Conservation (phyloP, 2,113 vertebrate species). For the Monopterus albus region DNA sequence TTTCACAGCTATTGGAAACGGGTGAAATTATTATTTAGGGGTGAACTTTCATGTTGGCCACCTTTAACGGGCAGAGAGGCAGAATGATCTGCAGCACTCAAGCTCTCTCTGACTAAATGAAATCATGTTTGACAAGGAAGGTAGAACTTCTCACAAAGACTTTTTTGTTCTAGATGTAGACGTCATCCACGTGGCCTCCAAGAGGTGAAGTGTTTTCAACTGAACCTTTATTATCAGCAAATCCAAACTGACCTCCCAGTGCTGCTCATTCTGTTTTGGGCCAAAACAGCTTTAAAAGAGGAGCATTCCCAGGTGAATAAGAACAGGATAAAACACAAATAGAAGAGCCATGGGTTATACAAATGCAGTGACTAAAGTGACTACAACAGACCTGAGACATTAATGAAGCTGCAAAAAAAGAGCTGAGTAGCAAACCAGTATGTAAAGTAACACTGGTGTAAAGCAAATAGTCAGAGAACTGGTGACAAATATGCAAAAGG, state of each 20-base stretch:
- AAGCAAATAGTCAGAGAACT: neutral
- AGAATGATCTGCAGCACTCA: neutral
- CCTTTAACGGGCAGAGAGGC: too few species aligned
- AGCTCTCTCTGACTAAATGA: neutral
- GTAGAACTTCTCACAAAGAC: neutral
- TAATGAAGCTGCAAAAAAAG: too few species aligned
- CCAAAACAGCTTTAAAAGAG: neutral
- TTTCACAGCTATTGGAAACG: too few species aligned
- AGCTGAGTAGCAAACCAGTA: neutral
- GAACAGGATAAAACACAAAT: neutral
- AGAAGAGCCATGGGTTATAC: neutral
- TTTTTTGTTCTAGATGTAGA: neutral
- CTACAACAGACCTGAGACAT: too few species aligned
- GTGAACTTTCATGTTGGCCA: too few species aligned
- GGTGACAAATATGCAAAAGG: neutral
- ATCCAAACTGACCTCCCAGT: neutral
- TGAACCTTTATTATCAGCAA: neutral
- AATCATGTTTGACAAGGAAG: neutral
- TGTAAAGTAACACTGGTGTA: neutral
- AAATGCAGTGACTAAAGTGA: constrained; percentile 6
- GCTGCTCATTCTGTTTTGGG: neutral
- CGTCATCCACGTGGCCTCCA: neutral
- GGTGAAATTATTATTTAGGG: too few species aligned
- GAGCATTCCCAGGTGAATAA: neutral
- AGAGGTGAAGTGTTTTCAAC: neutral